Conservation (phyloP, 2,888 invertebrate species). For the Andrena fulva region DNA sequence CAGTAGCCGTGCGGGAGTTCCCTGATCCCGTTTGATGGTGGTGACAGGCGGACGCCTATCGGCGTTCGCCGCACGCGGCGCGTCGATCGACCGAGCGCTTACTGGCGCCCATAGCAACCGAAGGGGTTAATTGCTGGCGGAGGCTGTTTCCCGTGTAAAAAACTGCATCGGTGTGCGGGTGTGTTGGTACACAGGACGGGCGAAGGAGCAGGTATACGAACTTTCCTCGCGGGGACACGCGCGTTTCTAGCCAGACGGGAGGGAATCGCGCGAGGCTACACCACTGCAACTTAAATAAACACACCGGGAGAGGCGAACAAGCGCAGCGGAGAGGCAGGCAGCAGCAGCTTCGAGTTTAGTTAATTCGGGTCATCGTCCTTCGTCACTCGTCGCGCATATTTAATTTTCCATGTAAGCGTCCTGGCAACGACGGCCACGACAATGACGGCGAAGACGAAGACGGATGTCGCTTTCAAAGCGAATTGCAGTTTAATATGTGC, state of each 20-base stretch:
- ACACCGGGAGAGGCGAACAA: constrained; percentile 56
- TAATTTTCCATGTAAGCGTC: constrained; percentile 64
- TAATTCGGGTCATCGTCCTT: constrained; percentile 79
- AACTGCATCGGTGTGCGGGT: background rate
- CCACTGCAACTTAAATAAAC: constrained; percentile 71
- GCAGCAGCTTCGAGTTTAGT: constrained; percentile 69
- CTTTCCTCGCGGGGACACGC: constrained; percentile 34
- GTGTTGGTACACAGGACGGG: background rate
- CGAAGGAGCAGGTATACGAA: constrained; percentile 28
- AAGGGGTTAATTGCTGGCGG: constrained; percentile 14
- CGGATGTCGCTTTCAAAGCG: constrained; percentile 56
- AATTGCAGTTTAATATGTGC: constrained; percentile 42
- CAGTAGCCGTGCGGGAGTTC: constrained; percentile 15
- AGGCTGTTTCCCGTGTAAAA: constrained; percentile 2
- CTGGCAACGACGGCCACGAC: constrained; percentile 19
- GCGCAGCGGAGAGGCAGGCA: constrained; percentile 55
- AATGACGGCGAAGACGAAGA: constrained; percentile 4
- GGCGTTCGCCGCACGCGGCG: constrained; percentile 20
- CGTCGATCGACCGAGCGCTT: constrained; percentile 14
- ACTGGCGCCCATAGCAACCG: constrained; percentile 33
- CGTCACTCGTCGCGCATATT: constrained; percentile 66
- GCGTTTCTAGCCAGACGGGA: constrained; percentile 28
- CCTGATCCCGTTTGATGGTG: constrained; percentile 4
- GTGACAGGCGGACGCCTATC: constrained; percentile 17
- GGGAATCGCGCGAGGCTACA: constrained; percentile 51